Percentiles rank a stretch among this genome's conserved stretches.
Evolutionary conservation across 2,888 invertebrate species (phyloP).

Genomic region (Pristionchus arcanus): DNA sequence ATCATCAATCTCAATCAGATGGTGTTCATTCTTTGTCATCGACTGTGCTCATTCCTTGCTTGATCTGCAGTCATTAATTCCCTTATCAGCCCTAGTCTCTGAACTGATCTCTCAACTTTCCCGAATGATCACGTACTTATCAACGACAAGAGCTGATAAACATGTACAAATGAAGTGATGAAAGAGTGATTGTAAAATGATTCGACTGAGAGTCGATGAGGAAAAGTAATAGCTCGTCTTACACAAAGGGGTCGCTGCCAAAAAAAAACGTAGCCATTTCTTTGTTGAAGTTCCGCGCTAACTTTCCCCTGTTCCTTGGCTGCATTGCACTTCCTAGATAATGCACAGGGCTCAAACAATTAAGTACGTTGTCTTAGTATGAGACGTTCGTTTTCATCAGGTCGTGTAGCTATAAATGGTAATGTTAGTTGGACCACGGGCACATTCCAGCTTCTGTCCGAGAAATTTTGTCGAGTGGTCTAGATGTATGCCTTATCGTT

Average conservation of each 20-base stretch:
- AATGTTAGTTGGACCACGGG: neutral
- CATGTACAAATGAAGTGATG: conserved; percentile 18
- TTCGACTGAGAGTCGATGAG: neutral
- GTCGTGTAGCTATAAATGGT: too few relatives aligned
- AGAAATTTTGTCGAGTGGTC: neutral
- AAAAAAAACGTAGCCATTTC: too few relatives aligned
- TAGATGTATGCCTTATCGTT: neutral
- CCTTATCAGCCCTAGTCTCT: conserved; percentile 34
- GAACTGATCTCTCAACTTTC: conserved; percentile 46
- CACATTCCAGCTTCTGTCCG: neutral
- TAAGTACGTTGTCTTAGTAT: too few relatives aligned
- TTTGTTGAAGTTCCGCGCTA: too few relatives aligned
- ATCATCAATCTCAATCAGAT: conserved; percentile 9
- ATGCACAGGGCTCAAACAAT: too few relatives aligned
- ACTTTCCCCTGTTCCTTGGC: too few relatives aligned
- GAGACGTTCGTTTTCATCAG: too few relatives aligned
- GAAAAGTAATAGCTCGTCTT: too few relatives aligned
- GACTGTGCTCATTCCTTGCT: neutral
- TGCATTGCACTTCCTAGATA: too few relatives aligned
- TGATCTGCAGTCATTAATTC: neutral
- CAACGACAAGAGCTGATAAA: conserved; percentile 8
- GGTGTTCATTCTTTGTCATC: neutral
- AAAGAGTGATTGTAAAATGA: conserved; percentile 31
- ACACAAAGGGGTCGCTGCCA: too few relatives aligned
- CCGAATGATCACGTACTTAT: conserved; percentile 32